Evolutionary conservation across 2,113 vertebrate genomes (phyloP).

Genomic region (Cyprinodon brontotheroides): DNA sequence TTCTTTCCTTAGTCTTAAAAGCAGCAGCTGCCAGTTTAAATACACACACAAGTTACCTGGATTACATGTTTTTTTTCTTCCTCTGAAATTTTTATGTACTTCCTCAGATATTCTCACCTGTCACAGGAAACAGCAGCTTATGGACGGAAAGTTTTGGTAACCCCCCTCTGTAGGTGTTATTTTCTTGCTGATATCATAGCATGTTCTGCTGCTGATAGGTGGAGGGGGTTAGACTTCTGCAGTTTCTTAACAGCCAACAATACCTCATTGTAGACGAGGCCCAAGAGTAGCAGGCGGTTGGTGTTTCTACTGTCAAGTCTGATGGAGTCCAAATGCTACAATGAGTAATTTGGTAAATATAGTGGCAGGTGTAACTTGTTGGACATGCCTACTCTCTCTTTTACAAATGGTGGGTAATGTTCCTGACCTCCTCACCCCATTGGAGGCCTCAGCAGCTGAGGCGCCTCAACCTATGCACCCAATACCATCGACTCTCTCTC

Average conservation of each 20-base stretch:
- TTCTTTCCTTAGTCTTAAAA: not conserved
- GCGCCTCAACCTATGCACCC: slow-evolving; percentile 61
- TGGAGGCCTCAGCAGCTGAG: slow-evolving; percentile 72
- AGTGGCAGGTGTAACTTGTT: slow-evolving; percentile 76
- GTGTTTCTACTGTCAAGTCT: slow-evolving; percentile 58
- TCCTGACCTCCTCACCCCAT: slow-evolving; percentile 73
- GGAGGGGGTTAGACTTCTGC: slow-evolving; percentile 14
- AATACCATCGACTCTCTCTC: slow-evolving; percentile 46
- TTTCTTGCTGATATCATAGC: slow-evolving; percentile 38
- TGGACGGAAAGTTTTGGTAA: slow-evolving; percentile 4
- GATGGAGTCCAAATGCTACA: slow-evolving; percentile 69
- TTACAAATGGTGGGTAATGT: slow-evolving; percentile 76
- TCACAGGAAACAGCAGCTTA: slow-evolving; percentile 4
- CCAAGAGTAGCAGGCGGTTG: slow-evolving; percentile 30
- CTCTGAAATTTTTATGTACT: not conserved
- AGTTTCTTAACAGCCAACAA: slow-evolving; percentile 36
- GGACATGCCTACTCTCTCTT: slow-evolving; percentile 74
- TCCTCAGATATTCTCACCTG: not conserved
- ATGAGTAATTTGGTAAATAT: slow-evolving; percentile 74
- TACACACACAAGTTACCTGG: not conserved
- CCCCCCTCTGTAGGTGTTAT: slow-evolving; percentile 9
- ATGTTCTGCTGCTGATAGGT: slow-evolving; percentile 1
- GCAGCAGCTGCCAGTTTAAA: not conserved
- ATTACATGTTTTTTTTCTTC: not conserved
- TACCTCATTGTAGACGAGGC: slow-evolving; percentile 33